Base-by-base conservation (phyloP, 2,113 vertebrate genomes). In the Callocephalon fimbriatum region DNA sequence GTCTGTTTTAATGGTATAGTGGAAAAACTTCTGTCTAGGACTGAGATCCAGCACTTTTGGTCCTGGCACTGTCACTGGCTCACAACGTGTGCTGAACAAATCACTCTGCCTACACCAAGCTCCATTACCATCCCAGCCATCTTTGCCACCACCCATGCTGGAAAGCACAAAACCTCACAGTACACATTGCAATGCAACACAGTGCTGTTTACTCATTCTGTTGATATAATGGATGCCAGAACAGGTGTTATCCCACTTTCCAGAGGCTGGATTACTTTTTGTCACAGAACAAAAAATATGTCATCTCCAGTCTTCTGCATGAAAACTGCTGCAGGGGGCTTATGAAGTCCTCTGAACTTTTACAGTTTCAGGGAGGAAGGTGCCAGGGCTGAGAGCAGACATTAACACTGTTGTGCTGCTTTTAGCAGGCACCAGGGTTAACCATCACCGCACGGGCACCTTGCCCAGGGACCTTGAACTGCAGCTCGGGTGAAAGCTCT, bases 231-330 rank as follows among this genome's bases (percentile, higher is more conserved):
- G 81, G 47, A 17, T 40, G 37, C n/a, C 74, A 65, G 58, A 82
- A 42, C 5, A 40, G n/a, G 9, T 15, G 32, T 53, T 61, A 27
- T 50, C 10, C 7, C 15, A 11, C 25, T 73, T 61, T 37, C 61
- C 35, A 7, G 0, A 50, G 66, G 29, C 67, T 70, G 53, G 79
- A 42, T 79, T 44, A 59, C 27, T 50, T 87, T 31, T 26, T 72
- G 25, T 72, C 32, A 38, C 31, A 77, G 61, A 79, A 70, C 20
- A 48, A 68, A 53, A 59, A 47, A 19, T 9, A 8, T 23, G 25
- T 18, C 2, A 0, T 48, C n/a, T 75, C 51, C 22, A 44, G 18
- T 26, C 17, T 63, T 75, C 58, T 35, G 25, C 0, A 0, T 45
- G 73, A 90, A 75, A 56, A 78, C 53, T 62, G 37, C 74, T 82